Conservation (phyloP, 2,888 invertebrate genomes). For the Apotomis capreana region DNA sequence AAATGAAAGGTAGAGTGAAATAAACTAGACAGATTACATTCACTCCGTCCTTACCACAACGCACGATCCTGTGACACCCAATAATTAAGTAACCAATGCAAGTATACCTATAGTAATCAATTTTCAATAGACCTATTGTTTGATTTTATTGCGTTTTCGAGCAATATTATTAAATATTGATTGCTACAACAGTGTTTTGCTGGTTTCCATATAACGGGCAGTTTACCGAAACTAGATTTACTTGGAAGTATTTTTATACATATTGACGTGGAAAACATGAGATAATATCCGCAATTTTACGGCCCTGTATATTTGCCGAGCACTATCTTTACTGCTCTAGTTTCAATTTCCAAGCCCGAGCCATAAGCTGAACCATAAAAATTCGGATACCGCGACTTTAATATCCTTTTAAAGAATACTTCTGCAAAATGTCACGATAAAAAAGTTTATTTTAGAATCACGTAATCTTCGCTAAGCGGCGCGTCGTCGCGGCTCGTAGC, state of each 20-base stretch:
- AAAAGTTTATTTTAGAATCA: slow-evolving; percentile 28
- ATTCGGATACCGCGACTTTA: slow-evolving; percentile 9
- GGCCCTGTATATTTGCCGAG: neutral
- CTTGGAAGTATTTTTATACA: neutral
- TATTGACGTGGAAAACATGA: neutral
- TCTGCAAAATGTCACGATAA: slow-evolving; percentile 8
- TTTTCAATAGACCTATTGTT: no score
- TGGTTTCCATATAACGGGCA: neutral
- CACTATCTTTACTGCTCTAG: slow-evolving; percentile 15
- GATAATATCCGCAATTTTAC: neutral
- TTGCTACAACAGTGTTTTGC: neutral
- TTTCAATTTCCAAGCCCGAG: neutral
- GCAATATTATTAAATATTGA: no score
- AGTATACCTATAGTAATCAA: no score
- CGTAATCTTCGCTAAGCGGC: slow-evolving; percentile 9
- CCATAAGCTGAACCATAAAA: slow-evolving; percentile 7
- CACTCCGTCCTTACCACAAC: no score
- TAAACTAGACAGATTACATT: no score
- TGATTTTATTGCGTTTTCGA: no score
- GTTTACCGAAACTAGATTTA: neutral
- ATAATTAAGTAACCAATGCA: no score
- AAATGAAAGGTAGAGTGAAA: no score
- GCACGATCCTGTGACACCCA: no score
- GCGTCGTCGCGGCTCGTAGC: neutral
- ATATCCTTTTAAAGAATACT: slow-evolving; percentile 14